Percentiles rank a stretch among this genome's conserved stretches.
phyloP scores from a whole-genome alignment of 2,797 vertebrate species.

The Benthosema pterotum region DNA sequence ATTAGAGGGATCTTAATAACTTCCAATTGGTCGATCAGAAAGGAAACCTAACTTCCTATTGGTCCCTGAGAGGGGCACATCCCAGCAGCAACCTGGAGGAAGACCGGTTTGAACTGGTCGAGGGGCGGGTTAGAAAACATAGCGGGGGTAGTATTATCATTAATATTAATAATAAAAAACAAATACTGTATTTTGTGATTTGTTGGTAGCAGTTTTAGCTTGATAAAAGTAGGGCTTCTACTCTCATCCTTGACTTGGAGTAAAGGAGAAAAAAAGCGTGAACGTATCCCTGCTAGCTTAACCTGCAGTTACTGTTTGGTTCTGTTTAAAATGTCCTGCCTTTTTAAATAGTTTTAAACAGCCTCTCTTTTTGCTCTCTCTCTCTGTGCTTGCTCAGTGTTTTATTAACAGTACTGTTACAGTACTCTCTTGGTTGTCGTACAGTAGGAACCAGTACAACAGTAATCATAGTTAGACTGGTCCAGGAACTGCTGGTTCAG shows the following conservation, averaged over 20 bases:
- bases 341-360: slow-evolving; percentile 77
- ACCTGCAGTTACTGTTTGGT: slow-evolving; percentile 63
- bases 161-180: slow-evolving; percentile 70
- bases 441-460: too few relatives aligned
- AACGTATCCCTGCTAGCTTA: slow-evolving; percentile 67
- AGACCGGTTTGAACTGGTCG: slow-evolving; percentile 30
- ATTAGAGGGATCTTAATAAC: too few relatives aligned
- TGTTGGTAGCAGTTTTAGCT: slow-evolving; percentile 83
- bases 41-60: too few relatives aligned
- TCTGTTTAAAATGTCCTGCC: slow-evolving; percentile 77
- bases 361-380: slow-evolving; percentile 57
- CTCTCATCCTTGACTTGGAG: slow-evolving; percentile 60
- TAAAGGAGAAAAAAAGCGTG: slow-evolving; percentile 63
- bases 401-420: neutral
- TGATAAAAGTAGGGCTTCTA: slow-evolving; percentile 52
- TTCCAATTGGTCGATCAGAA: too few relatives aligned
- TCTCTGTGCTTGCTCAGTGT: neutral
- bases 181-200: slow-evolving; percentile 79
- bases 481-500: too few relatives aligned
- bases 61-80: neutral
- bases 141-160: slow-evolving; percentile 65
- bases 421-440: too few relatives aligned
- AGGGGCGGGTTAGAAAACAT: slow-evolving; percentile 51
- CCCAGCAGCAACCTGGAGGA: neutral
- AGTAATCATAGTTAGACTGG: too few relatives aligned